These are phyloP conservation scores for Potamarius usumacintae DNA, from an alignment of 2,113 vertebrate genomes.

Conservation along the genomic window DNA sequence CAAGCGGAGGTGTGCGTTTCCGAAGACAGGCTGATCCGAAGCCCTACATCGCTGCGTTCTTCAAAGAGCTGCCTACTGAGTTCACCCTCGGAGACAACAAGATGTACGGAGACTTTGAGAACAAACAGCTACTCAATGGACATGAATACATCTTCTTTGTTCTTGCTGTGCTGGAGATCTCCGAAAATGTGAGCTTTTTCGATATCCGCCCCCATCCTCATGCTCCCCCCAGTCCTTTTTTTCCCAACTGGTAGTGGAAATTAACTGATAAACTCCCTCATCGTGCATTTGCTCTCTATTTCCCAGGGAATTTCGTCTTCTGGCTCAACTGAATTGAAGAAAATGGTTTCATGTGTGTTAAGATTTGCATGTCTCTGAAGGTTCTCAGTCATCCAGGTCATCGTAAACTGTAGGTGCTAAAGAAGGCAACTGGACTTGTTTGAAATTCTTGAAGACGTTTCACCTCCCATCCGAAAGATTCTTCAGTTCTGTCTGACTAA, in stretches of 20 bases:
- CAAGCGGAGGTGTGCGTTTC: slow-evolving; percentile 86
- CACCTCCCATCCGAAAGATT: too few relatives aligned
- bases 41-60: slow-evolving; percentile 95
- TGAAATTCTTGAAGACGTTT: too few relatives aligned
- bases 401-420: too few relatives aligned
- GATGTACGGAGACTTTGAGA: slow-evolving; percentile 92
- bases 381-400: too few relatives aligned
- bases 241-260: background rate
- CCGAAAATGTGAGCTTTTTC: slow-evolving; percentile 85
- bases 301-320: background rate
- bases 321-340: background rate
- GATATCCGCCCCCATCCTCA: background rate
- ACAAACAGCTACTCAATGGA: slow-evolving; percentile 92
- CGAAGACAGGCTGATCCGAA: slow-evolving; percentile 88
- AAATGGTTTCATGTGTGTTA: background rate
- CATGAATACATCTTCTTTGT: slow-evolving; percentile 98
- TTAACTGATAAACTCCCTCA: background rate
- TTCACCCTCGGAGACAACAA: slow-evolving; percentile 93
- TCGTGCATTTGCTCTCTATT: background rate
- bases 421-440: too few relatives aligned
- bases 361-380: background rate
- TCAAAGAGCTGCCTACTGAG: slow-evolving; percentile 90
- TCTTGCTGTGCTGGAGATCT: slow-evolving; percentile 91
- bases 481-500: too few relatives aligned
- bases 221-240: background rate